Base-by-base conservation (phyloP, 2,113 vertebrate genomes). In the Synodontis membranacea region DNA sequence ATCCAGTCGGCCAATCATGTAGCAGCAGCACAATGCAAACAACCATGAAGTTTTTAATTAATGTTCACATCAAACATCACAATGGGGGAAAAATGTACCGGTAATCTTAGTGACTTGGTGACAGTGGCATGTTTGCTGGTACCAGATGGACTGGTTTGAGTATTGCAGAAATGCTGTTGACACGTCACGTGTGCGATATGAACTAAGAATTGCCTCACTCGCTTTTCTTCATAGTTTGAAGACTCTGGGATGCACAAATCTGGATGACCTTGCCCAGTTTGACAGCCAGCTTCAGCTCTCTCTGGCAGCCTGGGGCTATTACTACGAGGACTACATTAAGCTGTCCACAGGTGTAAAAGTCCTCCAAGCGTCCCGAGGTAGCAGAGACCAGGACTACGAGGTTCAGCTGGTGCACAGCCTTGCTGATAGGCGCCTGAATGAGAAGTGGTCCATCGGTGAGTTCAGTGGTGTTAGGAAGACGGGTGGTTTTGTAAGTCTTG, bases 361-460 rank as follows among this genome's bases (percentile, higher is more conserved):
- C 86, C 94, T 95, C 48, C 93, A 94, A 91, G 90, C 92, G 31
- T 94, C 94, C 46, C 93, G 93, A 87, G 92, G 92, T 75, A 94
- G 91, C 84, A 92, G 94, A 25, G 94, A 95, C 91, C 93, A 94
- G 88, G 94, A 95, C 88, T 96, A 95, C 94, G 94, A 96, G 90
- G 93, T 95, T 86, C 92, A 93, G 90, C 93, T 96, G 87, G 95
- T 95, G 50, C 93, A 94, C 91, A 95, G 93, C 90, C 94, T 96
- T 70, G 93, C 95, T 78, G 92, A 93, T 86, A 94, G 95, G 91
- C 94, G 93, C 83, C 93, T 96, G 91, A 94, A 94, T 94, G 94
- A 96, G 89, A 96, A 95, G 95, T 96, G 95, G 95, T 94, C 95
- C 31, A 68, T 94, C 83, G 94, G 95, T 96, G 87, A 94, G 94